Percentiles rank a stretch among this genome's conserved stretches.
These are phyloP conservation scores for Actinostola sp. DNA, from an alignment of 92 coral and sea anemone genomes.

Conservation along the genomic window DNA sequence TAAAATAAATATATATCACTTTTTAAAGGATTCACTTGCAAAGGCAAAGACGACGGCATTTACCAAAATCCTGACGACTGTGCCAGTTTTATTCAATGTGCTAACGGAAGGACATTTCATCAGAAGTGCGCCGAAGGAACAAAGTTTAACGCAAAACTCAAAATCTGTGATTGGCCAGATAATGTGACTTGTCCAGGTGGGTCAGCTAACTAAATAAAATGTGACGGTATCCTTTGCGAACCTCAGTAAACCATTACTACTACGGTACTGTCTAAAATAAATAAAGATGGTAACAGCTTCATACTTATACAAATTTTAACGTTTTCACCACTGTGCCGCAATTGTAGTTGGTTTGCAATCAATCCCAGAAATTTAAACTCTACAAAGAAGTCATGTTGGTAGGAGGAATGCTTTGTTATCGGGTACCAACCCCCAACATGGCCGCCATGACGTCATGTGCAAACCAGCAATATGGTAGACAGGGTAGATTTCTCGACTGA, in stretches of 20 bases:
- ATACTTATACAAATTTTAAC: too few relatives aligned
- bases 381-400: too few relatives aligned
- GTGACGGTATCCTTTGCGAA: too few relatives aligned
- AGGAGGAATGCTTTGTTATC: too few relatives aligned
- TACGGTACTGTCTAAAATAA: neutral
- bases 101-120: slow-evolving; percentile 38
- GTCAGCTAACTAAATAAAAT: neutral
- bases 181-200: slow-evolving; percentile 60
- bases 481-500: too few relatives aligned
- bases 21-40: slow-evolving; percentile 25
- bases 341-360: too few relatives aligned
- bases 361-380: too few relatives aligned
- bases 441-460: too few relatives aligned
- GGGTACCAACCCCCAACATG: too few relatives aligned
- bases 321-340: too few relatives aligned
- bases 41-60: slow-evolving; percentile 30
- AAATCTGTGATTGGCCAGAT: slow-evolving; percentile 46
- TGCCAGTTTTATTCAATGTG: slow-evolving; percentile 48
- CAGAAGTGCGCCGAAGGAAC: slow-evolving; percentile 44
- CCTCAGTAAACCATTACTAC: neutral
- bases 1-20: slow-evolving; percentile 1
- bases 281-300: too few relatives aligned
- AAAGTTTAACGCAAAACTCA: slow-evolving; percentile 27
- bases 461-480: too few relatives aligned
- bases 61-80: slow-evolving; percentile 48